Base-by-base conservation (phyloP, 2,888 invertebrate genomes). In the Diplazon laetatorius region DNA sequence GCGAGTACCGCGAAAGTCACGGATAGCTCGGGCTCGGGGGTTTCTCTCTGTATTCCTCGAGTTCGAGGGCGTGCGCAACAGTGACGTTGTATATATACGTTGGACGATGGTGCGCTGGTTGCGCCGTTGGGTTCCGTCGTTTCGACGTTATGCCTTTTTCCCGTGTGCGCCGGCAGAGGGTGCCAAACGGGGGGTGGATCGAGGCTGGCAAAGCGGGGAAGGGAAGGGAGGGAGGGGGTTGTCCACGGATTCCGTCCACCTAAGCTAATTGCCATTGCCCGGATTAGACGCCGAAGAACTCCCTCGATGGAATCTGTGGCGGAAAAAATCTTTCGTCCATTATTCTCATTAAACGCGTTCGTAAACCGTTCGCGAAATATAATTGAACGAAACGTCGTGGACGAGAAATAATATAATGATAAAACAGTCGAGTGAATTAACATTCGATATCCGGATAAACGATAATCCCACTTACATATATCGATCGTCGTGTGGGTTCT, bases 1-100 rank as follows among this genome's bases (percentile, higher is more conserved):
- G 78, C 72, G 79, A 44, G 52, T 37, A 46, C 57, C 60, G 59
- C 77, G 68, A 48, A 48, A 73, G 73, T 70, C 69, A 71, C 18
- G n/a, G n/a, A n/a, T n/a, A 62, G 71, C 48, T 44, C 59, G 63
- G 63, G 35, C 46, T 46, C 63, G 35, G 63, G 62, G 46, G 35
- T 20, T 63, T 18, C 46, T 30, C 62, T 48, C 46, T n/a, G n/a
- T 30, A 30, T 30, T 6, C 63, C 63, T 48, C 20, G 35, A 35
- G 63, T 35, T 42, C 6, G 48, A 20, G 35, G 63, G 63, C 46
- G 63, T 48, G 63, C 63, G 63, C 63, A 46, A 37, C 12, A 48
- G 48, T 46, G 48, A 6, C 63, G 63, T 48, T 63, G 20, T 48
- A n/a, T n/a, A n/a, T n/a, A n/a, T n/a, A n/a, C 46, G 62, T 16